Conservation (phyloP, 2,888 invertebrate genomes). For the Tortricodes alternella region DNA sequence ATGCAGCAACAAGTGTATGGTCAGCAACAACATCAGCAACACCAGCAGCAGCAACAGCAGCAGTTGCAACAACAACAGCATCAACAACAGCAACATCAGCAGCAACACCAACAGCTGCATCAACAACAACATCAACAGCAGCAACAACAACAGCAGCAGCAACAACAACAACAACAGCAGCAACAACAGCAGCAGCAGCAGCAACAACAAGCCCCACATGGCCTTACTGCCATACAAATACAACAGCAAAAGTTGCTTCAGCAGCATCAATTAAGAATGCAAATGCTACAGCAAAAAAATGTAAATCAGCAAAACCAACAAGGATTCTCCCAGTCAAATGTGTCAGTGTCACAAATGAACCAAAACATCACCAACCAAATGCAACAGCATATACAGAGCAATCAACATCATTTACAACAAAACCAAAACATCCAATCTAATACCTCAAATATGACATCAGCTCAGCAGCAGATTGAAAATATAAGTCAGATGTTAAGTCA, state of each 20-base stretch:
- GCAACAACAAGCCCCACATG: conserved; percentile 66
- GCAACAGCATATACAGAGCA: conserved; percentile 69
- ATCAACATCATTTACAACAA: conserved; percentile 72
- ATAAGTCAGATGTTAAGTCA: conserved; percentile 83
- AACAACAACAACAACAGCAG: conserved; percentile 36
- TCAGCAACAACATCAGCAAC: conserved; percentile 38
- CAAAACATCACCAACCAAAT: conserved; percentile 69
- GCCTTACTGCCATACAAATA: conserved; percentile 72
- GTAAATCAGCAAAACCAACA: conserved; percentile 48
- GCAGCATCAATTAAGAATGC: conserved; percentile 82
- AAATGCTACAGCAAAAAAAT: conserved; percentile 63
- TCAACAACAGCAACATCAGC: conserved; percentile 46
- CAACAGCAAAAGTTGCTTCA: conserved; percentile 82
- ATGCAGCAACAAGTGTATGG: conserved; percentile 63
- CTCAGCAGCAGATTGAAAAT: conserved; percentile 84
- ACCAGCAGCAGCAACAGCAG: conserved; percentile 47
- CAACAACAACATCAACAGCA: conserved; percentile 30
- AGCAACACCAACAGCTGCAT: conserved; percentile 43
- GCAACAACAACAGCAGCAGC: conserved; percentile 56
- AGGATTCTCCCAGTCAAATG: conserved; percentile 67
- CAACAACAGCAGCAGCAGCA: conserved; percentile 38
- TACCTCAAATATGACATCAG: conserved; percentile 79
- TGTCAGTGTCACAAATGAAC: conserved; percentile 68
- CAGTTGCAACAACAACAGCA: conserved; percentile 45
- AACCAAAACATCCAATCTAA: conserved; percentile 61